Conservation (phyloP, 2,888 invertebrate species). For the Epirrita christyi region DNA sequence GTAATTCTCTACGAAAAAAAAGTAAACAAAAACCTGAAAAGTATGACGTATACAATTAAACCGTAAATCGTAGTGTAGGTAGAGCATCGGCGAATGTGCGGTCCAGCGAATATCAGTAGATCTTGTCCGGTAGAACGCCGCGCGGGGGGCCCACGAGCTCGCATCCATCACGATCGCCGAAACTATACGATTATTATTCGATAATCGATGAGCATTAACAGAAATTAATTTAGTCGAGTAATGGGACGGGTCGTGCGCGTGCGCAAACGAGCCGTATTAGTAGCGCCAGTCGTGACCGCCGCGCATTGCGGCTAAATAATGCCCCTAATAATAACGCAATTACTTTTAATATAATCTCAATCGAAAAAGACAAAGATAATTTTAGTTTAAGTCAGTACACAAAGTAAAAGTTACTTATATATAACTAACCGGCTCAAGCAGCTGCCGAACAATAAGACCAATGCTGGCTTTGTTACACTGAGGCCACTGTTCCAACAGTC, state of each 20-base stretch:
- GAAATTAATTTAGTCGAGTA: slow-evolving; percentile 83
- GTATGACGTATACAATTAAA: neutral
- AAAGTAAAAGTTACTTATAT: too few species aligned
- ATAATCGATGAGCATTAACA: slow-evolving; percentile 82
- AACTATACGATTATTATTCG: slow-evolving; percentile 78
- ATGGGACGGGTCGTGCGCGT: slow-evolving; percentile 74
- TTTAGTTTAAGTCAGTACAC: neutral
- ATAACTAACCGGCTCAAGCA: too few species aligned
- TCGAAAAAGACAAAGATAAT: slow-evolving; percentile 3
- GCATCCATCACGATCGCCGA: slow-evolving; percentile 76
- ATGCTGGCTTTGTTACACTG: too few species aligned
- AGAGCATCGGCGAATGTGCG: slow-evolving; percentile 12
- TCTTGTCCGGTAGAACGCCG: slow-evolving; percentile 64
- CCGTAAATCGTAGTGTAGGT: neutral
- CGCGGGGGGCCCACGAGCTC: slow-evolving; percentile 70
- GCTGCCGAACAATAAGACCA: too few species aligned
- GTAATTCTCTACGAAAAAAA: too few species aligned
- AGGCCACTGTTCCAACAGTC: too few species aligned
- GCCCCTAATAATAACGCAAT: slow-evolving; percentile 60
- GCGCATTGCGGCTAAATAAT: slow-evolving; percentile 57
- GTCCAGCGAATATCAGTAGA: slow-evolving; percentile 49
- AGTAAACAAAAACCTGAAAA: too few species aligned
- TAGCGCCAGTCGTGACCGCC: slow-evolving; percentile 56
- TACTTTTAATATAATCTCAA: slow-evolving; percentile 39
- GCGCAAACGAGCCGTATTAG: slow-evolving; percentile 66